Evolutionary conservation across 2,113 vertebrate species (phyloP).

Genomic region (Cromileptes altivelis): DNA sequence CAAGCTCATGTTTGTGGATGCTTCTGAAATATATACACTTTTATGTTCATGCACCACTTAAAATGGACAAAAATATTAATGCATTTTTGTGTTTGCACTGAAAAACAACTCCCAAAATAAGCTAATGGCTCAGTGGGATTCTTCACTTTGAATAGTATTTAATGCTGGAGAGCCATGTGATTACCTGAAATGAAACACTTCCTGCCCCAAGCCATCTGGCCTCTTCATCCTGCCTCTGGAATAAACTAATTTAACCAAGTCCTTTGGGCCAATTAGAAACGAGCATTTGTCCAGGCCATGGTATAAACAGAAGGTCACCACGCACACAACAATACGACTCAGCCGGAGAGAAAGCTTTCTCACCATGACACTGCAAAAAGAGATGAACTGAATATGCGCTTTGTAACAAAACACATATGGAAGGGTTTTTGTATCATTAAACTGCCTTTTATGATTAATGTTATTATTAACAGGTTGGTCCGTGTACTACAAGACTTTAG

Average conservation of each 20-base stretch:
- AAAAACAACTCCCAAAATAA: slow-evolving; percentile 35
- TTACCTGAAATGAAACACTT: slow-evolving; percentile 52
- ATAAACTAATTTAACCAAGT: slow-evolving; percentile 48
- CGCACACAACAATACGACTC: slow-evolving; percentile 40
- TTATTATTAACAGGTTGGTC: slow-evolving; percentile 35
- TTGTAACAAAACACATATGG: slow-evolving; percentile 16
- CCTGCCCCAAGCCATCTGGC: slow-evolving; percentile 32
- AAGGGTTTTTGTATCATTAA: slow-evolving; percentile 17
- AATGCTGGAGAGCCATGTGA: slow-evolving; percentile 22
- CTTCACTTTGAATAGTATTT: slow-evolving; percentile 29
- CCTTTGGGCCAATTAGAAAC: slow-evolving; percentile 58
- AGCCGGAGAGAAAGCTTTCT: slow-evolving; percentile 53
- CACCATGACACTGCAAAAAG: slow-evolving; percentile 59
- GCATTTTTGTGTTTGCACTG: background rate
- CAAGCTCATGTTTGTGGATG: background rate
- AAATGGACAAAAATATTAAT: background rate
- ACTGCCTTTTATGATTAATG: slow-evolving; percentile 51
- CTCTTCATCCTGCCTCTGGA: slow-evolving; percentile 30
- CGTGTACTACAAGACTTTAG: slow-evolving; percentile 7
- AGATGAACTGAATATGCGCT: slow-evolving; percentile 37
- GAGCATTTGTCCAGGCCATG: slow-evolving; percentile 63
- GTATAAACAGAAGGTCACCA: slow-evolving; percentile 68
- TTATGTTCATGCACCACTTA: background rate
- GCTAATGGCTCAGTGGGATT: slow-evolving; percentile 25
- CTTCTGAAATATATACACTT: background rate